phyloP scores from a whole-genome alignment of 2,113 vertebrate species.

The Gorsachius goisagi region DNA sequence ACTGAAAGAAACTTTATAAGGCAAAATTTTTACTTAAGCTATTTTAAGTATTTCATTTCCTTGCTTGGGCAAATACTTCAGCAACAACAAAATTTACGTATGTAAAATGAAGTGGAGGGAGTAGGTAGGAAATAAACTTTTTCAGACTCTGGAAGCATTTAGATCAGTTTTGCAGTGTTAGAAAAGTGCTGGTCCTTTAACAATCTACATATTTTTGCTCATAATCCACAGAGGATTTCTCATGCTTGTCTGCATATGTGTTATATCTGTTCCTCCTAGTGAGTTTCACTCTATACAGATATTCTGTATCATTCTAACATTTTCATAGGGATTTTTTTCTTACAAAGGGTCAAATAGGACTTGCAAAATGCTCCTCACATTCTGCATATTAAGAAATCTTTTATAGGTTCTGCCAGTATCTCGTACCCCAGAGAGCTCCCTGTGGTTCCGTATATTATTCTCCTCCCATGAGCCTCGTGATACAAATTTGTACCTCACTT shows the following conservation, averaged over 20 bases:
- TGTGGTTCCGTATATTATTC: background rate
- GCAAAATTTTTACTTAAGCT: background rate
- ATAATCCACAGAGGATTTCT: background rate
- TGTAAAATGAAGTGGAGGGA: background rate
- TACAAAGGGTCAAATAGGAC: background rate
- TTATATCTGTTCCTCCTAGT: background rate
- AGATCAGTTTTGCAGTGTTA: background rate
- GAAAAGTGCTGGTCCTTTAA: background rate
- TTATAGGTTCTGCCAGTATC: background rate
- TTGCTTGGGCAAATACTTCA: background rate
- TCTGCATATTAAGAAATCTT: background rate
- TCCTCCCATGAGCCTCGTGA: background rate
- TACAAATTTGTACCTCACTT: background rate
- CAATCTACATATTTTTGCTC: background rate
- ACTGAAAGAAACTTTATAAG: background rate
- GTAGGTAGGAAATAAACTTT: background rate
- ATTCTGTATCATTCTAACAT: background rate
- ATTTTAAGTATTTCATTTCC: background rate
- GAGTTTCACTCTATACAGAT: background rate
- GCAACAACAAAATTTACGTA: background rate
- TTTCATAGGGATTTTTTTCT: background rate
- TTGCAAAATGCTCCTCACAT: background rate
- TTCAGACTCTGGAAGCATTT: background rate
- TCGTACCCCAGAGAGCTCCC: background rate
- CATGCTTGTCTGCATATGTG: background rate